Evolutionary conservation across 2,888 invertebrate genomes (phyloP), one percentile per base, ranked within the genome.

Genomic region (Pterostichus niger): DNA sequence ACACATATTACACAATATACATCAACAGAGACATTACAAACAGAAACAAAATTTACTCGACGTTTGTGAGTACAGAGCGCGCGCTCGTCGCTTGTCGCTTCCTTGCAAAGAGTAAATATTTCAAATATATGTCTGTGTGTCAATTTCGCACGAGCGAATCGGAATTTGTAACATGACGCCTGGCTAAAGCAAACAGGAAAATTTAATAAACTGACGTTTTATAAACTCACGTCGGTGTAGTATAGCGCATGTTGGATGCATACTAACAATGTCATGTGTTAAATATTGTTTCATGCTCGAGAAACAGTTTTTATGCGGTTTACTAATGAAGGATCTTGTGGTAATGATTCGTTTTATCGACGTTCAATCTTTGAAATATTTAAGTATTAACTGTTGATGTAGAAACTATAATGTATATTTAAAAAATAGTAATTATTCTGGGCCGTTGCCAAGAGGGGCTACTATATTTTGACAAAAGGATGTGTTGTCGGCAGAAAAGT

Each of bases 111-210:
- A 31, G 64, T 49, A 75, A 52, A 46, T 52, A 46, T 75, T 49
- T 49, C 49, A 49, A 31, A 49, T 52, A 76, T 56, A 54, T 40
- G 56, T 54, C 54, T 54, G 75, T 75, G 24, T 46, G 56, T 56
- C 76, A 40, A 56, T 76, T 35, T 54, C 56, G 35, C 56, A 56
- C 46, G 76, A 40, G 44, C 44, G 40, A 44, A 71, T 71, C 44
- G 76, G 76, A 56, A 76, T 76, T 46, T 76, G 76, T 56, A 76
- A 76, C 76, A 56, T 76, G 76, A 56, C 76, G 33, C 54, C 44
- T 2, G 54, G 35, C 40, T 54, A 10, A 76, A 56, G 76, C 76
- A 33, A 54, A 56, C 76, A 76, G 33, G 76, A 33, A 76, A 76
- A 76, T 54, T 54, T 76, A 76, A 76, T 76, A 76, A 76, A 76